Percentiles rank a stretch among this genome's conserved stretches.
phyloP scores from a whole-genome alignment of 2,888 invertebrate genomes.

The Torymus texanus region DNA sequence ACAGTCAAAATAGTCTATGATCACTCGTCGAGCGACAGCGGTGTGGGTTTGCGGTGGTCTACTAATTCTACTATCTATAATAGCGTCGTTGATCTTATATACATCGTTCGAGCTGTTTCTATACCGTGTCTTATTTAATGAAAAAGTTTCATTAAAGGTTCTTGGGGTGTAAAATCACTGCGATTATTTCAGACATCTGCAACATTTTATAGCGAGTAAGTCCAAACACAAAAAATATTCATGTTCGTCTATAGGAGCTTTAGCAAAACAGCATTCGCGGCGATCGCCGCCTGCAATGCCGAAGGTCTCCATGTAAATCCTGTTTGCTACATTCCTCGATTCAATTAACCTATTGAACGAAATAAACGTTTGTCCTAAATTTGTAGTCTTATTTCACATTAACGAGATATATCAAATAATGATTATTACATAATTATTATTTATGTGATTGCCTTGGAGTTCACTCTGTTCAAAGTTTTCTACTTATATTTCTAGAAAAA shows the following conservation, averaged over 20 bases:
- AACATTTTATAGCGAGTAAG: conserved; percentile 31
- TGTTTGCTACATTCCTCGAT: conserved; percentile 38
- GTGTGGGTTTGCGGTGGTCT: conserved; percentile 32
- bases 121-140: conserved; percentile 40
- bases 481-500: neutral
- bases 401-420: conserved; percentile 8
- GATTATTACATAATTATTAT: conserved; percentile 41
- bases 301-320: conserved; percentile 49
- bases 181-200: conserved; percentile 2
- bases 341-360: conserved; percentile 51
- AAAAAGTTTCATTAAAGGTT: conserved; percentile 26
- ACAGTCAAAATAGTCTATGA: conserved; percentile 4
- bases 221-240: neutral
- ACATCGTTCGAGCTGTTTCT: conserved; percentile 26
- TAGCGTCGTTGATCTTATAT: conserved; percentile 49
- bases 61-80: too few relatives aligned
- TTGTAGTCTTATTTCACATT: conserved; percentile 18
- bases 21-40: neutral
- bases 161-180: conserved; percentile 11
- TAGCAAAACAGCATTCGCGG: conserved; percentile 9
- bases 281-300: conserved; percentile 36
- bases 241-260: conserved; percentile 8
- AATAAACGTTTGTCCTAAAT: conserved; percentile 33
- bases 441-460: neutral
- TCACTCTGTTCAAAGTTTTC: too few relatives aligned